Evolutionary conservation across 2,888 invertebrate species (phyloP).

Genomic region (Amphipyra tragopoginis): DNA sequence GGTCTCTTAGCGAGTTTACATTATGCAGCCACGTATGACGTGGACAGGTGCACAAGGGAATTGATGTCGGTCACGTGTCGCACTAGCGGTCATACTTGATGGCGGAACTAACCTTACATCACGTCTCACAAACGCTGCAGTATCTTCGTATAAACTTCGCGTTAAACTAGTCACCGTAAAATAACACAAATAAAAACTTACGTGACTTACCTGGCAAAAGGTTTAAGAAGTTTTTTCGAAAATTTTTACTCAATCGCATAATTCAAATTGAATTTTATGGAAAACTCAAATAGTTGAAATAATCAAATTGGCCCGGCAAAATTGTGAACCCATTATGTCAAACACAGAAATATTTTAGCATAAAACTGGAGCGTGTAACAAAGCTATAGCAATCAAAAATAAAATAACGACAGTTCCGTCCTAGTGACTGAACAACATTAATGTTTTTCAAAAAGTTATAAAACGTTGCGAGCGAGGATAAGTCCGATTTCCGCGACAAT

Average conservation of each 20-base stretch:
- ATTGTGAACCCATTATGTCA: slow-evolving; percentile 23
- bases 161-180: neutral
- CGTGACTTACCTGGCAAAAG: neutral
- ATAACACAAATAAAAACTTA: neutral
- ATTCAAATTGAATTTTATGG: neutral
- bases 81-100: slow-evolving; percentile 37
- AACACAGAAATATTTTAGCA: slow-evolving; percentile 25
- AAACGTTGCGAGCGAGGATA: slow-evolving; percentile 45
- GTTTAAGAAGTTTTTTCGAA: too few relatives aligned
- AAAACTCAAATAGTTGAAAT: slow-evolving; percentile 9
- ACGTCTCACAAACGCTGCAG: slow-evolving; percentile 23
- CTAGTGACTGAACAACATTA: slow-evolving; percentile 33
- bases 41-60: slow-evolving; percentile 38
- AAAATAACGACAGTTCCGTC: slow-evolving; percentile 35
- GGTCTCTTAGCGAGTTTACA: slow-evolving; percentile 28
- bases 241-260: neutral
- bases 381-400: slow-evolving; percentile 43
- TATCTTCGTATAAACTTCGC: slow-evolving; percentile 13
- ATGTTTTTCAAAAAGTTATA: slow-evolving; percentile 50
- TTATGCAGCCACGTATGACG: slow-evolving; percentile 42
- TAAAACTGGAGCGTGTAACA: slow-evolving; percentile 29
- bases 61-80: slow-evolving; percentile 41
- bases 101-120: slow-evolving; percentile 31
- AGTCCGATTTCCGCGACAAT: slow-evolving; percentile 61
- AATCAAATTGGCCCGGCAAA: slow-evolving; percentile 16